Evolutionary conservation across 2,888 invertebrate genomes (phyloP), one percentile per base, ranked within the genome.

Genomic region (Slavum lentiscoides): DNA sequence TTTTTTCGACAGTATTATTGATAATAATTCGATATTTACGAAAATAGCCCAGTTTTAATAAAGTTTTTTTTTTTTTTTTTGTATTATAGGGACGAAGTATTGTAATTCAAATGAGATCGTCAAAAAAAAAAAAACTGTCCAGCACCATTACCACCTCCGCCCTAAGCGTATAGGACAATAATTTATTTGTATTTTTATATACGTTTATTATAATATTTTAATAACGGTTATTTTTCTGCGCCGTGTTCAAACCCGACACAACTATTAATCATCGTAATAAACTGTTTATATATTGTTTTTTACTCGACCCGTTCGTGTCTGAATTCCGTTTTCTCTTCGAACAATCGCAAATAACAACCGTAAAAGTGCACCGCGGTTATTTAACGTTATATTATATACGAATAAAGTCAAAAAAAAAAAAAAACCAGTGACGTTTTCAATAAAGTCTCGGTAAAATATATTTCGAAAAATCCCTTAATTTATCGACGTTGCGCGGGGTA

Each of bases 231-330:
- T 55, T 70, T 58, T 70, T 30, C 13, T 7, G 69, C 11, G 19
- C 55, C 19, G 11, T 19, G 30, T 55, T 55, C 4, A 49, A 68
- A 17, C 17, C 17, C 1, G n/a, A n/a, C n/a, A 17, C 9, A 5
- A 17, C 30, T 70, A 70, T 70, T 70, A 70, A 70, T 70, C 69
- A 70, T 37, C n/a, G 13, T n/a, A 55, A 69, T 69, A 30, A 69
- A 55, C 55, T 55, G 55, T 70, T 37, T 70, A 37, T 30, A 30
- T 30, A 2, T 1, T 30, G 1, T 30, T 70, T 70, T 70, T 70
- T 69, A 55, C 69, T 37, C n/a, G 13, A 55, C n/a, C 55, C n/a
- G 30, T 55, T 55, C 37, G 11, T 30, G 37, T 70, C 37, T 69
- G 17, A 59, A 59, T 59, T 59, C 9, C 30, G 4, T 7, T 21